phyloP scores from a whole-genome alignment of 2,888 invertebrate species.

The Liposcelis brunnea region DNA sequence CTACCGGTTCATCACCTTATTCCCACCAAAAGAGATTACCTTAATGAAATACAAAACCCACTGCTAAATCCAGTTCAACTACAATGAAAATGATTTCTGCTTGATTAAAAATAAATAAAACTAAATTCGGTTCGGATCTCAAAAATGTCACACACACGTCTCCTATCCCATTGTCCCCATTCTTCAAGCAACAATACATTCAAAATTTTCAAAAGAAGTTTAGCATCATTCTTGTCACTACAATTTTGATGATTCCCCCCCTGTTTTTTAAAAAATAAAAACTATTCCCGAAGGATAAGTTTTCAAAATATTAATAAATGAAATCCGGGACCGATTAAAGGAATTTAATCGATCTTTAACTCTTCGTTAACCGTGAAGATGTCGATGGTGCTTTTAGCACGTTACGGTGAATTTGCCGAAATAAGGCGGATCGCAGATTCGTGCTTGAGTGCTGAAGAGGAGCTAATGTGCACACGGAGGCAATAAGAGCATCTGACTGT shows the following conservation, averaged over 20 bases:
- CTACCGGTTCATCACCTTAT: too few relatives aligned
- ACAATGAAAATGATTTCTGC: conserved; percentile 2
- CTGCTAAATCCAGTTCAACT: background rate
- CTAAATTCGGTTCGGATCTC: conserved; percentile 1
- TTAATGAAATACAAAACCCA: too few relatives aligned
- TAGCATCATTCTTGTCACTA: background rate
- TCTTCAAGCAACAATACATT: background rate
- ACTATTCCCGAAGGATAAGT: background rate
- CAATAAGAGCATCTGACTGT: too few relatives aligned
- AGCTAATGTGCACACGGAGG: too few relatives aligned
- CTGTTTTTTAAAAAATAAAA: background rate
- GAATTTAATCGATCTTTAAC: too few relatives aligned
- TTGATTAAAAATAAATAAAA: conserved; percentile 6
- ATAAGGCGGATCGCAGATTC: too few relatives aligned
- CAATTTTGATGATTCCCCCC: background rate
- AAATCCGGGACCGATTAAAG: too few relatives aligned
- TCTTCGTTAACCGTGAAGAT: too few relatives aligned
- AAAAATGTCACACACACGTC: conserved; percentile 2
- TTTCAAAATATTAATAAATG: background rate
- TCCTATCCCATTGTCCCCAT: background rate
- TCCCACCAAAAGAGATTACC: too few relatives aligned
- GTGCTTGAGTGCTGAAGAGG: too few relatives aligned
- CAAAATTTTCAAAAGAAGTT: conserved; percentile 2
- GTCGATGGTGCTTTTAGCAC: too few relatives aligned
- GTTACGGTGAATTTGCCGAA: too few relatives aligned